These are phyloP conservation scores for Otocyon megalotis DNA, from an alignment of 2,113 vertebrate species.

Conservation along the genomic window DNA sequence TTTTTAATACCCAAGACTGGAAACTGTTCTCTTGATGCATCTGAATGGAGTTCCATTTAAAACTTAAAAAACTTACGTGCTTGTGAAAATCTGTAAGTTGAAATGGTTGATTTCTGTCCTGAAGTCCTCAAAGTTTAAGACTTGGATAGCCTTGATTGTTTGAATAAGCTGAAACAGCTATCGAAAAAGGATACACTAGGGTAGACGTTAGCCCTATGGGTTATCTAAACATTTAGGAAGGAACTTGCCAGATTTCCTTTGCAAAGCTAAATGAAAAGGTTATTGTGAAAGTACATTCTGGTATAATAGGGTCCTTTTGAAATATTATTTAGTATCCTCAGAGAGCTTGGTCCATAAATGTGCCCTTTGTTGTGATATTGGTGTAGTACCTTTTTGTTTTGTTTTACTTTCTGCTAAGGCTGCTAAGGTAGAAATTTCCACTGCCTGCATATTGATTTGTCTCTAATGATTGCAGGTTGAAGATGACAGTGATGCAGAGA, in stretches of 20 bases:
- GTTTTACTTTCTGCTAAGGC: slow-evolving; percentile 8
- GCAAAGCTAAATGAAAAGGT: not conserved
- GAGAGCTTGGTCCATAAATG: not conserved
- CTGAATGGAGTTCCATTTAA: not conserved
- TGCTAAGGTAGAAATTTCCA: slow-evolving; percentile 16
- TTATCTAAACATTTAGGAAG: not conserved
- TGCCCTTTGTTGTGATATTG: not conserved
- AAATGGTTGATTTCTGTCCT: not conserved
- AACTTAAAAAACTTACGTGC: not conserved
- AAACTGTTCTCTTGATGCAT: not conserved
- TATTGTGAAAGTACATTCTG: not conserved
- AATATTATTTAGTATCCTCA: slow-evolving; percentile 4
- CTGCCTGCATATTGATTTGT: slow-evolving; percentile 49
- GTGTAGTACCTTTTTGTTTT: not conserved
- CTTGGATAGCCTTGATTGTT: not conserved
- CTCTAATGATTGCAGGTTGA: slow-evolving; percentile 72
- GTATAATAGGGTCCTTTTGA: not conserved
- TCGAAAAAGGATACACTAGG: not conserved
- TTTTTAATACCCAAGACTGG: not conserved
- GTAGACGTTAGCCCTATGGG: not conserved
- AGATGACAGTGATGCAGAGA: slow-evolving; percentile 83
- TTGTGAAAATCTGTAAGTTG: slow-evolving; percentile 35
- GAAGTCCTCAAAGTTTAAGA: slow-evolving; percentile 35
- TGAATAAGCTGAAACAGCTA: not conserved
- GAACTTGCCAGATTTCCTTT: slow-evolving; percentile 1